phyloP scores from a whole-genome alignment of 2,113 vertebrate species.

The Scatophagus argus region DNA sequence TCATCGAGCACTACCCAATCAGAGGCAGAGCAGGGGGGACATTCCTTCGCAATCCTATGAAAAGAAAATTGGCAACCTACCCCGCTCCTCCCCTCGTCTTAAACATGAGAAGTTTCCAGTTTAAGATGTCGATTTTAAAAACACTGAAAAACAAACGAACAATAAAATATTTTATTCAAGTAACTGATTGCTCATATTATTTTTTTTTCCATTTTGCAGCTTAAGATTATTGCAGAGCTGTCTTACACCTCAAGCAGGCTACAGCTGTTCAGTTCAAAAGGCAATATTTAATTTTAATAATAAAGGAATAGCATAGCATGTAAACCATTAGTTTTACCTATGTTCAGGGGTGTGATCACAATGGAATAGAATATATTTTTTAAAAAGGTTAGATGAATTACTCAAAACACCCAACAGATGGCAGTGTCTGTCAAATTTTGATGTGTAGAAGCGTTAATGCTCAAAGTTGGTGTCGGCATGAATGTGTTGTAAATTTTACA shows the following conservation, averaged over 20 bases:
- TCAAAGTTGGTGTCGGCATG: neutral
- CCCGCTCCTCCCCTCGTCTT: constrained; percentile 37
- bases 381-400: neutral
- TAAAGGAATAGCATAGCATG: neutral
- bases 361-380: neutral
- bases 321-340: no score
- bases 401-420: constrained; percentile 50
- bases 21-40: no score
- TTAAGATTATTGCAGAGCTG: no score
- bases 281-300: neutral
- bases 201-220: no score
- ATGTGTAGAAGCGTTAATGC: neutral
- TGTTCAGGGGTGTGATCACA: neutral
- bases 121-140: neutral
- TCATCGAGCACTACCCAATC: no score
- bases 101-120: fast-evolving
- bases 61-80: no score
- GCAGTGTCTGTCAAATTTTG: constrained; percentile 8
- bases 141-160: no score
- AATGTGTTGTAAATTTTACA: neutral
- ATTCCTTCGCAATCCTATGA: no score
- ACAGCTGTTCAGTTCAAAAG: neutral
- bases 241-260: no score
- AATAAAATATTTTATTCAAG: no score
- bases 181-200: no score